Conservation (phyloP, 2,888 invertebrate species). For the Diaphora mendica region DNA sequence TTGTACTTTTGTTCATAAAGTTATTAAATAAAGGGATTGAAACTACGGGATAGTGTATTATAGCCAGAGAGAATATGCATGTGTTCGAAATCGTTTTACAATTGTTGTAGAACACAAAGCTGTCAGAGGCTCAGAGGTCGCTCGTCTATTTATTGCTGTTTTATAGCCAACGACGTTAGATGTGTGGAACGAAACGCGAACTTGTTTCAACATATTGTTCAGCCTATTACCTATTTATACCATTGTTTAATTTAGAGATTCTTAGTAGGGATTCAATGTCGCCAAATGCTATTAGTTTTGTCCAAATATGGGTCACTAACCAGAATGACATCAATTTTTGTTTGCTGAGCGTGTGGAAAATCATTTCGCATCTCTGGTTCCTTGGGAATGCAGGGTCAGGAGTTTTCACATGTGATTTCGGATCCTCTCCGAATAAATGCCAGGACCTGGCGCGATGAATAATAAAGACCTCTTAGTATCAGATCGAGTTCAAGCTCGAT, state of each 20-base stretch:
- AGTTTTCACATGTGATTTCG: too few relatives aligned
- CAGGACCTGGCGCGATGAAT: too few relatives aligned
- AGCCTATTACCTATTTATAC: slow-evolving; percentile 9
- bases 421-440: too few relatives aligned
- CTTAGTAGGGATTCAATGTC: not conserved
- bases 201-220: slow-evolving; percentile 20
- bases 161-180: slow-evolving; percentile 45
- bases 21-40: too few relatives aligned
- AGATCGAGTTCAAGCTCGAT: not conserved
- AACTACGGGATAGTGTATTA: not conserved
- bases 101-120: slow-evolving; percentile 26
- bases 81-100: slow-evolving; percentile 10
- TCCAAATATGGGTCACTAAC: not conserved
- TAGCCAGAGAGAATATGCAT: not conserved
- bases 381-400: too few relatives aligned
- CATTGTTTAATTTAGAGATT: slow-evolving; percentile 36
- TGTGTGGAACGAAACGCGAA: slow-evolving; percentile 39
- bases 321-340: too few relatives aligned
- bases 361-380: too few relatives aligned
- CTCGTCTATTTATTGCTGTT: slow-evolving; percentile 60
- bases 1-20: too few relatives aligned
- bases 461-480: too few relatives aligned
- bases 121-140: slow-evolving; percentile 48
- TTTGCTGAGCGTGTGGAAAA: too few relatives aligned
- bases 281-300: not conserved